Evolutionary conservation across 2,797 vertebrate species (phyloP).

Genomic region (Clamator glandarius): DNA sequence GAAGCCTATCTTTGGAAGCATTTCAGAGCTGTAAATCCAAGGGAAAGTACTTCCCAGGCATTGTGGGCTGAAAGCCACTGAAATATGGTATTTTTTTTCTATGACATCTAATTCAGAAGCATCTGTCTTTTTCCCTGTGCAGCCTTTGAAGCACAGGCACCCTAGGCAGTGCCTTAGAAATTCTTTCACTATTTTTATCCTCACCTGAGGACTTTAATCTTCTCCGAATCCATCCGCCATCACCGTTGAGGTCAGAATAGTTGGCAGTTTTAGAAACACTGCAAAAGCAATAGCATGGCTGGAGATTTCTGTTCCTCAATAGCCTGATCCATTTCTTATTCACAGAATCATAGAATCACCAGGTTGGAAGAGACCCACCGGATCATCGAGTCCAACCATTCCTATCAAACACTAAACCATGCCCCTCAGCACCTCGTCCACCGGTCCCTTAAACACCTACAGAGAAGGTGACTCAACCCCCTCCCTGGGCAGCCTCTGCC

Average conservation of each 20-base stretch:
- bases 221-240: not conserved
- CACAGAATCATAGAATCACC: too few relatives aligned
- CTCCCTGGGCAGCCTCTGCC: too few relatives aligned
- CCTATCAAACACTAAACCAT: too few relatives aligned
- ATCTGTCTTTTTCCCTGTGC: not conserved
- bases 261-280: not conserved
- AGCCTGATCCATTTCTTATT: not conserved
- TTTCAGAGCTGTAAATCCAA: not conserved
- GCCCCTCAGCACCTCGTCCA: too few relatives aligned
- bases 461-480: too few relatives aligned
- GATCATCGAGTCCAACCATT: too few relatives aligned
- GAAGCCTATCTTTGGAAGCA: not conserved
- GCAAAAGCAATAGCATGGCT: not conserved
- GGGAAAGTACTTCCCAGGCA: accelerated
- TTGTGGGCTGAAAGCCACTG: not conserved
- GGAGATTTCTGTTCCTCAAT: not conserved
- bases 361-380: too few relatives aligned
- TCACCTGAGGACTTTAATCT: not conserved
- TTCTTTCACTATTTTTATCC: not conserved
- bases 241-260: not conserved
- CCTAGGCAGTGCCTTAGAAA: not conserved
- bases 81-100: not conserved
- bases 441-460: too few relatives aligned
- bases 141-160: not conserved
- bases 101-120: not conserved